phyloP scores from a whole-genome alignment of 1,140 invertebrate species.

The Oreohelix idahoensis region DNA sequence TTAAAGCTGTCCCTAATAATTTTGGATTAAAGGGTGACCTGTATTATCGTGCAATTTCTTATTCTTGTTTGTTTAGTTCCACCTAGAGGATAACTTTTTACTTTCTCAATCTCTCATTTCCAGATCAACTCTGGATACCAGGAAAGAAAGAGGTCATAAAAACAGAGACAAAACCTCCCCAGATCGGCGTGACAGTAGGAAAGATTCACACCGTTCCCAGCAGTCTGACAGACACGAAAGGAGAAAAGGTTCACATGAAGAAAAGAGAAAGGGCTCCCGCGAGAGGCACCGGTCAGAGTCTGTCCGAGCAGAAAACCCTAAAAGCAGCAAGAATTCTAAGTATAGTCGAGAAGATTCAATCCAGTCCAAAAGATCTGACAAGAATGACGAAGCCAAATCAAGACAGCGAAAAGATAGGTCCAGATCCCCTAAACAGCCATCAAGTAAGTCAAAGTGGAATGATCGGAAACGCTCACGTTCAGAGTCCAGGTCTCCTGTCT shows the following conservation, averaged over 20 bases:
- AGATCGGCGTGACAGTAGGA: background rate
- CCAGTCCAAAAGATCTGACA: background rate
- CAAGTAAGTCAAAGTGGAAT: background rate
- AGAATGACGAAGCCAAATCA: background rate
- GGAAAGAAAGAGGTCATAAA: background rate
- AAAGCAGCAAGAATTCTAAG: constrained; percentile 1
- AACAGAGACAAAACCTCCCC: background rate
- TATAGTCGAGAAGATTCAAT: constrained; percentile 3
- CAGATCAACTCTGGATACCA: constrained; percentile 12
- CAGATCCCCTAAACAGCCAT: background rate
- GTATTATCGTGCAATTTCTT: too few species aligned
- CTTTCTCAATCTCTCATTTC: background rate
- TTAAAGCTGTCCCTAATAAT: too few species aligned
- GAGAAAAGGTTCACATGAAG: background rate
- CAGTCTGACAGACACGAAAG: constrained; percentile 12
- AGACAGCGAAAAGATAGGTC: background rate
- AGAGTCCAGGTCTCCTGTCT: background rate
- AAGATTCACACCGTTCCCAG: constrained; percentile 3
- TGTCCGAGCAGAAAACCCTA: background rate
- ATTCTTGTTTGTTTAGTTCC: too few species aligned
- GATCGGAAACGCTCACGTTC: background rate
- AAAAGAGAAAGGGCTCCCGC: background rate
- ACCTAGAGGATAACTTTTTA: too few species aligned
- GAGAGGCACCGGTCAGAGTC: background rate
- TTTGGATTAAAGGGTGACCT: too few species aligned